Evolutionary conservation across 2,888 invertebrate species (phyloP), one percentile per base, ranked within the genome.

Genomic region (Ethmia dodecea): DNA sequence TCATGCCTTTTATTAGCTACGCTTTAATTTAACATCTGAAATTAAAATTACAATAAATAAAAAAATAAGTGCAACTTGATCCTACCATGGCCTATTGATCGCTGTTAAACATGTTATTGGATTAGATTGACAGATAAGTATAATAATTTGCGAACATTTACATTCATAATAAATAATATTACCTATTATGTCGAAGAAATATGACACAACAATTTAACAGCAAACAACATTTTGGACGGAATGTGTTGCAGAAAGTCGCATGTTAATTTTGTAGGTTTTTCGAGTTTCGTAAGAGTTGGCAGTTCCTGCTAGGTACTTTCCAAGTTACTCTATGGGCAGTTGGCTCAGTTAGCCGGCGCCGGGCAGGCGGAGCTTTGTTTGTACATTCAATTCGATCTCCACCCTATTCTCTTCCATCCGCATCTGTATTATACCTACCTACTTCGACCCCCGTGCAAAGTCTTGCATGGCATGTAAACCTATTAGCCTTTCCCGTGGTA

Each of bases 1-100:
- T 58, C 61, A 50, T 67, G 60, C 65, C 69, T 73, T 76, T 66
- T 66, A 71, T 68, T 71, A 69, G 61, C 57, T 49, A 67, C 61
- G 63, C 62, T 67, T 68, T 70, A 64, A 68, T 72, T 68, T 60
- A 60, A 61, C 53, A 55, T 60, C 50, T 55, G 49, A 52, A 55
- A 57, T 56, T 37, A 52, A 53, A 55, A 54, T 55, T 54, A 50
- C 45, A 45, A 45, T 55, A 47, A 55, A 55, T 60, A 55, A 64
- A 48, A 58, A 60, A 54, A 55, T 56, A 52, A 51, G 49, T 52
- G 52, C 58, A 54, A 55, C 42, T n/a, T n/a, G n/a, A n/a, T n/a
- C n/a, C n/a, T n/a, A n/a, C n/a, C n/a, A n/a, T n/a, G n/a, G n/a
- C n/a, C n/a, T n/a, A n/a, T n/a, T n/a, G n/a, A n/a, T n/a, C n/a